phyloP scores from a whole-genome alignment of 2,113 vertebrate species.

The Peromyscus polionotus region DNA sequence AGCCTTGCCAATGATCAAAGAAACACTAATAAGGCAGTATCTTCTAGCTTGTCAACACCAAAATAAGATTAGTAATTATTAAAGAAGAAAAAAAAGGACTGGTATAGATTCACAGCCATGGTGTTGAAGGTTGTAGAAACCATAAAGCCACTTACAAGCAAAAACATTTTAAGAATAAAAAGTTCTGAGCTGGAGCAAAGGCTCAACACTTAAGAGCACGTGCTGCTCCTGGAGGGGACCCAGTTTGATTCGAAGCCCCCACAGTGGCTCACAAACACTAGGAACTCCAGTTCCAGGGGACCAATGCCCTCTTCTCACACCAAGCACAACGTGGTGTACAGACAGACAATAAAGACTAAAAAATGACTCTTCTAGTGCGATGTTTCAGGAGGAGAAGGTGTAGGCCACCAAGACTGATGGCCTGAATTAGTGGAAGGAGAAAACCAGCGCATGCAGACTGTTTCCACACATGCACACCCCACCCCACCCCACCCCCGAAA shows the following conservation, averaged over 20 bases:
- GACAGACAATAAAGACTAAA: neutral
- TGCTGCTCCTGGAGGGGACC: neutral
- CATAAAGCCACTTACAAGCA: neutral
- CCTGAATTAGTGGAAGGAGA: neutral
- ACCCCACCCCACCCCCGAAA: too few relatives aligned
- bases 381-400: neutral
- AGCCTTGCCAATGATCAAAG: neutral
- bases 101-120: neutral
- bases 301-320: neutral
- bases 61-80: neutral
- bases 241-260: neutral
- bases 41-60: neutral
- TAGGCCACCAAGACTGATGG: neutral
- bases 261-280: neutral
- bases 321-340: neutral
- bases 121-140: slow-evolving; percentile 18
- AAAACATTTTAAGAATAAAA: neutral
- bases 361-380: neutral
- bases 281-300: neutral
- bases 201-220: neutral
- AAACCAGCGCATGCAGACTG: neutral
- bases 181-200: too few relatives aligned
- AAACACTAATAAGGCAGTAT: slow-evolving; percentile 29
- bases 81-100: neutral
- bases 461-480: neutral